These are phyloP conservation scores for Prietella phreatophila DNA, from an alignment of 2,113 vertebrate genomes.

Conservation along the genomic window DNA sequence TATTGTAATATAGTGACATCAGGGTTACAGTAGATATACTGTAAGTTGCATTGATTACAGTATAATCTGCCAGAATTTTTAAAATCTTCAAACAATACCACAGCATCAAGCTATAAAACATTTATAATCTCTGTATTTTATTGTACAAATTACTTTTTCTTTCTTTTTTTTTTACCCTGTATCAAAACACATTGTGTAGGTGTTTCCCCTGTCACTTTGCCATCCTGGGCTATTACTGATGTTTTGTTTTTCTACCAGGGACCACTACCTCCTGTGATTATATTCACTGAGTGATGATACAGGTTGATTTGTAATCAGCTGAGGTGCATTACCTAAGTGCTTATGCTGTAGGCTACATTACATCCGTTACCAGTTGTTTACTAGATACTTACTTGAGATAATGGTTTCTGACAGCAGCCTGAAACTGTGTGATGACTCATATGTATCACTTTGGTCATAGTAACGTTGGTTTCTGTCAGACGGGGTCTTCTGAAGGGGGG, in stretches of 20 bases:
- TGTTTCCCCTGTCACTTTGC: neutral
- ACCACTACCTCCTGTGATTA: neutral
- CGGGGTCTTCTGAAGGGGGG: neutral
- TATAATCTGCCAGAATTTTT: too few relatives aligned
- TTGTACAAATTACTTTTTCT: neutral
- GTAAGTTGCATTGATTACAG: neutral
- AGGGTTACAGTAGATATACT: neutral
- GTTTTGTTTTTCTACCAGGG: neutral
- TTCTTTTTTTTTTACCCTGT: too few relatives aligned
- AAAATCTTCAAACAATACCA: too few relatives aligned
- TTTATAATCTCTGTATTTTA: neutral
- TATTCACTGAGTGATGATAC: neutral
- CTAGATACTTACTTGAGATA: constrained; percentile 9
- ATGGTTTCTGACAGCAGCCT: constrained; percentile 19
- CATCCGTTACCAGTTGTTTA: neutral
- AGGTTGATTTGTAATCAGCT: neutral
- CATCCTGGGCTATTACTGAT: neutral
- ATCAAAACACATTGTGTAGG: neutral
- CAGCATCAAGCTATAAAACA: neutral
- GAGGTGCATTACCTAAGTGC: neutral
- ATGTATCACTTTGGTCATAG: constrained; percentile 6
- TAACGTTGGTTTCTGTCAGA: neutral
- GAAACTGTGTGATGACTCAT: constrained; percentile 40
- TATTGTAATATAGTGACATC: neutral
- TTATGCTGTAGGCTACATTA: neutral